phyloP scores from a whole-genome alignment of 2,888 invertebrate genomes.

The Listrodromus nycthemerus region DNA sequence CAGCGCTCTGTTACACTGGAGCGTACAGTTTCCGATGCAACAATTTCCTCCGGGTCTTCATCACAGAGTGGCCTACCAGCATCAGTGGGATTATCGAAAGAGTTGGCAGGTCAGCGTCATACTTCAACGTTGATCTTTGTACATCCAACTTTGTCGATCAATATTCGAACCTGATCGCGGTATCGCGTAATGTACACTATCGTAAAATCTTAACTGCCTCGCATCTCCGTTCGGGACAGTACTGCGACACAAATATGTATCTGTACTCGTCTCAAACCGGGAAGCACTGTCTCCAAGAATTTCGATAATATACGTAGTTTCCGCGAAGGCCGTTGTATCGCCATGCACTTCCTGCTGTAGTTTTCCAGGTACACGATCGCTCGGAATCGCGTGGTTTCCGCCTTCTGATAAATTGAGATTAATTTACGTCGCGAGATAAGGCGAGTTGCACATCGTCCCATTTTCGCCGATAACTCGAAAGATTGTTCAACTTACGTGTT shows the following conservation, averaged over 20 bases:
- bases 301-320: conserved; percentile 37
- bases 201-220: not conserved
- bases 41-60: conserved; percentile 85
- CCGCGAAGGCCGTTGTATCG: conserved; percentile 54
- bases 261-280: not conserved
- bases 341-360: conserved; percentile 55
- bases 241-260: too few relatives aligned
- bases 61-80: conserved; percentile 86
- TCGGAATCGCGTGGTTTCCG: conserved; percentile 31
- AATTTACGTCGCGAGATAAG: conserved; percentile 38
- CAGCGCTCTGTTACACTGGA: conserved; percentile 85
- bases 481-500: not conserved
- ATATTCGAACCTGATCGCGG: not conserved
- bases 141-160: not conserved
- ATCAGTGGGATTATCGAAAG: conserved; percentile 84
- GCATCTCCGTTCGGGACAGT: too few relatives aligned
- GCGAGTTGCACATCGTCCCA: not conserved
- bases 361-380: conserved; percentile 57
- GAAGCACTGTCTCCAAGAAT: conserved; percentile 4
- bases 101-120: conserved; percentile 84
- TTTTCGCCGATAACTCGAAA: conserved; percentile 1
- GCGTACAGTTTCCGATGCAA: conserved; percentile 84
- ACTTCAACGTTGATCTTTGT: conserved; percentile 29
- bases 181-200: not conserved
- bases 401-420: conserved; percentile 52